phyloP scores from a whole-genome alignment of 2,113 vertebrate species.

The Dolichallabes microphthalmus region DNA sequence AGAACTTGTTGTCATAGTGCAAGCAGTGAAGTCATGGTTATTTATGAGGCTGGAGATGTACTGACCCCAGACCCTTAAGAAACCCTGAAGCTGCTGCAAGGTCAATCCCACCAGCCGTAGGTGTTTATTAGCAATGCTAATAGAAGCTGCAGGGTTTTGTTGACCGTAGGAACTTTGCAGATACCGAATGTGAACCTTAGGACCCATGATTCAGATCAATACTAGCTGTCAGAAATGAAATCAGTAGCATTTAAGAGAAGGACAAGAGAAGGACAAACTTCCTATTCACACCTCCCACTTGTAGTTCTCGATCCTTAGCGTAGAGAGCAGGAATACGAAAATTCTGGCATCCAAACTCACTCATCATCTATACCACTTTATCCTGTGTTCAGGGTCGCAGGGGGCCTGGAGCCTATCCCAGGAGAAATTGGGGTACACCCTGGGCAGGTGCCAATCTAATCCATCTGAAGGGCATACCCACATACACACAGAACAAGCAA shows the following conservation, averaged over 20 bases:
- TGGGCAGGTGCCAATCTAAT: no score
- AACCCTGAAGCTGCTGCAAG: not conserved
- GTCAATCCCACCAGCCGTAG: not conserved
- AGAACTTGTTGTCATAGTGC: not conserved
- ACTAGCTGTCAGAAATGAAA: not conserved
- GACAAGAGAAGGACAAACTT: not conserved
- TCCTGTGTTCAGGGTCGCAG: no score
- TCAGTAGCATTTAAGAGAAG: not conserved
- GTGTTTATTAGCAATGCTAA: slow-evolving; percentile 33
- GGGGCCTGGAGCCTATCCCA: no score
- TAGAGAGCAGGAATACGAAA: not conserved
- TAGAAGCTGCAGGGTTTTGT: not conserved
- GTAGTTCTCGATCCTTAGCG: not conserved
- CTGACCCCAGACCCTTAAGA: not conserved
- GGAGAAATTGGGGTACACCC: no score
- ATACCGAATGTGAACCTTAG: not conserved
- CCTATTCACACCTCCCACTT: not conserved
- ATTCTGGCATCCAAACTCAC: not conserved
- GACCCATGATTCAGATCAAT: not conserved
- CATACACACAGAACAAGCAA: no score
- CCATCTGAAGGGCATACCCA: no score
- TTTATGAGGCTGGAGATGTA: slow-evolving; percentile 10
- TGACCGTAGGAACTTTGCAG: not conserved
- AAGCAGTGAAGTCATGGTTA: not conserved
- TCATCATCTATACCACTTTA: no score